Evolutionary conservation across 2,113 vertebrate genomes (phyloP).

Genomic region (Bambusicola thoracicus): DNA sequence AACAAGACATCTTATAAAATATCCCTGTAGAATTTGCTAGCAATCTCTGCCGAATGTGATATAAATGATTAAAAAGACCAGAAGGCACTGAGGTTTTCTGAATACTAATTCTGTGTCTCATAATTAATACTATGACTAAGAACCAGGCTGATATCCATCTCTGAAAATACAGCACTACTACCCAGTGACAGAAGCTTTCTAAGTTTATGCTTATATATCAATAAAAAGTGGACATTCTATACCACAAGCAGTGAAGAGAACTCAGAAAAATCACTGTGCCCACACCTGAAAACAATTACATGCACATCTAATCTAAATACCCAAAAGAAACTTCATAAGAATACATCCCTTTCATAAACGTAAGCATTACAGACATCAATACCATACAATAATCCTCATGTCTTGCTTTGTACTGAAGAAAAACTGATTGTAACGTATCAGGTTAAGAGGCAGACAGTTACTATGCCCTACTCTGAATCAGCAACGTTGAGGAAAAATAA

Average conservation of each 20-base stretch:
- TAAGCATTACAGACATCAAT: neutral
- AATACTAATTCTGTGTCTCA: neutral
- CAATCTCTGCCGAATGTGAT: neutral
- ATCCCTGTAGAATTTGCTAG: neutral
- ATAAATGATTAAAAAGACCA: neutral
- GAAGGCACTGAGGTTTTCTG: neutral
- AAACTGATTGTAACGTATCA: neutral
- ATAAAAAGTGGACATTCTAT: neutral
- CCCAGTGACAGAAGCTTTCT: neutral
- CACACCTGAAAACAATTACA: neutral
- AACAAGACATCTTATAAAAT: neutral
- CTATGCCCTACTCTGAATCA: neutral
- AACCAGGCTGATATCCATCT: neutral
- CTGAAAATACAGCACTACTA: neutral
- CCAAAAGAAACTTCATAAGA: neutral
- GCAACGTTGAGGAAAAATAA: neutral
- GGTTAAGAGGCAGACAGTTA: neutral
- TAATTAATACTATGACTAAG: neutral
- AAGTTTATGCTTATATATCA: neutral
- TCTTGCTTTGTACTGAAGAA: neutral
- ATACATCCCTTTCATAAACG: neutral
- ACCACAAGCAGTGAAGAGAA: neutral
- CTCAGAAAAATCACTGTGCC: neutral
- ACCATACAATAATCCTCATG: neutral
- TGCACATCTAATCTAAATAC: neutral